phyloP scores from a whole-genome alignment of 2,797 vertebrate species.

The Pangasius macronema region DNA sequence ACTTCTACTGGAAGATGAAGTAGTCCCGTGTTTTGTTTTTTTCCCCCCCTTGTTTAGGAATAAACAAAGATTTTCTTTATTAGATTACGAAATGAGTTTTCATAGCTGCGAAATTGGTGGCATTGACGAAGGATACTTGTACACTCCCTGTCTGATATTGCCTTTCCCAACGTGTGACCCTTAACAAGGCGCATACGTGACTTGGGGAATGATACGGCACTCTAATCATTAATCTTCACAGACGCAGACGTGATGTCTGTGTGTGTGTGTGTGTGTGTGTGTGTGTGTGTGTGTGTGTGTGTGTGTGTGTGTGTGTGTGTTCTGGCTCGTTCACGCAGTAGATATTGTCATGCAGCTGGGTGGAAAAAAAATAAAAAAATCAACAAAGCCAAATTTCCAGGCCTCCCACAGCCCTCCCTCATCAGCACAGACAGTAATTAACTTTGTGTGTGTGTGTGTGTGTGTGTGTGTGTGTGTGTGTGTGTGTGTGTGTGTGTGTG shows the following conservation, averaged over 20 bases:
- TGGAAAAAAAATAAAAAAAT: conserved; percentile 51
- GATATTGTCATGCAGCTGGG: conserved; percentile 42
- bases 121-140: neutral
- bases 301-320: neutral
- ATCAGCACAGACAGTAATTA: conserved; percentile 49
- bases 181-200: conserved; percentile 11
- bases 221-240: conserved; percentile 25
- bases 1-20: neutral
- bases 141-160: too few species aligned
- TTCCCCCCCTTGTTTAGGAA: neutral
- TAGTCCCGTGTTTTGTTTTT: neutral
- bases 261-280: conserved; percentile 6
- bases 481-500: conserved; percentile 29
- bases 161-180: neutral
- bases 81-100: neutral
- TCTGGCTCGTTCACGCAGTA: conserved; percentile 4
- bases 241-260: neutral
- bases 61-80: neutral
- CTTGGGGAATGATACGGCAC: neutral
- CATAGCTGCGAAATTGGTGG: neutral
- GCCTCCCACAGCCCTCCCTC: conserved; percentile 26
- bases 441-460: conserved; percentile 33
- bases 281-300: too few species aligned
- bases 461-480: conserved; percentile 38
- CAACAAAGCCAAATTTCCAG: conserved; percentile 49